A percentile compares a stretch with the other conserved stretches of the same genome.
Conservation (phyloP, 1,140 invertebrate genomes). For the Drosophila nigromelanica region DNA sequence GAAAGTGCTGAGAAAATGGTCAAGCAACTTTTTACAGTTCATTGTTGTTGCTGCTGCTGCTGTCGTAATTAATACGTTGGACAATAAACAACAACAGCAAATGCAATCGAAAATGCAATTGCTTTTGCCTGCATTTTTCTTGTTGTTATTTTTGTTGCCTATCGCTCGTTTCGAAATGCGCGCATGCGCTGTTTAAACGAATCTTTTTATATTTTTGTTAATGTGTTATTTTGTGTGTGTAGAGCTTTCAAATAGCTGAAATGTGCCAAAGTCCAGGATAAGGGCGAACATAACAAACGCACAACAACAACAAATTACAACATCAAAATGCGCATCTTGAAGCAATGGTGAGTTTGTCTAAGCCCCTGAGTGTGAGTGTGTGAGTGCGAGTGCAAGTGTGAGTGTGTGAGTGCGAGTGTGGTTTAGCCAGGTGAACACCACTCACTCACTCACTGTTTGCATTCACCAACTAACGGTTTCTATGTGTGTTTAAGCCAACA, state of each 20-base stretch:
- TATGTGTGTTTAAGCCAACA: too few species aligned
- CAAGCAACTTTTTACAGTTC: slow-evolving; percentile 38
- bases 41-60: slow-evolving; percentile 26
- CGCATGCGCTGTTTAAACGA: slow-evolving; percentile 38
- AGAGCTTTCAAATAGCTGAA: slow-evolving; percentile 30
- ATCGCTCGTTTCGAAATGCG: slow-evolving; percentile 30
- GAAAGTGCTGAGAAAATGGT: slow-evolving; percentile 51
- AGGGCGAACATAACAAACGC: slow-evolving; percentile 6
- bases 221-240: slow-evolving; percentile 15
- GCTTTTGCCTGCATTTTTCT: not conserved
- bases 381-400: slow-evolving; percentile 3
- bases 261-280: slow-evolving; percentile 29
- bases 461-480: too few species aligned
- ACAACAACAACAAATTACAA: slow-evolving; percentile 16
- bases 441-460: too few species aligned
- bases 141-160: not conserved
- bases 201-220: slow-evolving; percentile 21
- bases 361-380: slow-evolving; percentile 3
- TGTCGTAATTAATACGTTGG: slow-evolving; percentile 47
- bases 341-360: slow-evolving; percentile 69
- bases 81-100: slow-evolving; percentile 36
- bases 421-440: too few species aligned
- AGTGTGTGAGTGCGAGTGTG: not conserved
- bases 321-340: slow-evolving; percentile 68
- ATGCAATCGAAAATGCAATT: slow-evolving; percentile 26